Base-by-base conservation (phyloP, 2,113 vertebrate genomes). In the Chionomys nivalis region DNA sequence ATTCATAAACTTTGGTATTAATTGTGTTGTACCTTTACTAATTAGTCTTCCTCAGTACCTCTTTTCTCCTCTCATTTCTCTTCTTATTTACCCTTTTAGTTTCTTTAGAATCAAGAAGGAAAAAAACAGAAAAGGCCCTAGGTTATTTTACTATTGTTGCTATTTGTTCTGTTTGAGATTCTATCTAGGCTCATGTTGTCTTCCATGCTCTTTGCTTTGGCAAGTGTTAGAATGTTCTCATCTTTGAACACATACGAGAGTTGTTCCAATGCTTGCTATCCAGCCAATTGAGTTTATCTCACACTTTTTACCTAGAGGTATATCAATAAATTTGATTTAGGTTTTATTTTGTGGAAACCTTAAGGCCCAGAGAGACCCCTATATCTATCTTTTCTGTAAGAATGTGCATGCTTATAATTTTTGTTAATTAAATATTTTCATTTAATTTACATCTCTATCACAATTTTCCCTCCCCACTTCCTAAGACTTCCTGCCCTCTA, bases 171-270 rank as follows among this genome's bases (percentile, higher is more conserved):
- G 4, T 81, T 73, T 96, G 52, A 68, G 47, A 28, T 89, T 73
- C 44, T 44, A 23, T 63, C 10, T 82, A 95, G 58, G 33, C 36
- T 89, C 77, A 82, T 52, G 6, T 10, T 66, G 24, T 28, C 33
- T 76, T 28, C 33, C 31, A 73, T 73, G 70, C 7, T 0, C 7
- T 77, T 61, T 55, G 39, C 75, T 90, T 52, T 78, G 33, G 28
- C 14, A 94, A 68, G 76, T 91, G 49, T 92, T 92, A 17, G 66
- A 92, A 88, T 86, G 42, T 33, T 86, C 17, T 49, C 75, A 42
- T 78, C 78, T 91, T 81, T 86, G 44, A 78, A 91, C 21, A 83
- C 13, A 88, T 47, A 0, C 11, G 2, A 78, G 33, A 8, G 10
- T 66, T 93, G 26, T 7, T 87, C 94, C 13, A 61, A 87, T 58